A percentile compares a stretch with the other conserved stretches of the same genome.
These are phyloP conservation scores for Xyrichtys novacula DNA, from an alignment of 2,797 vertebrate species.

Conservation along the genomic window DNA sequence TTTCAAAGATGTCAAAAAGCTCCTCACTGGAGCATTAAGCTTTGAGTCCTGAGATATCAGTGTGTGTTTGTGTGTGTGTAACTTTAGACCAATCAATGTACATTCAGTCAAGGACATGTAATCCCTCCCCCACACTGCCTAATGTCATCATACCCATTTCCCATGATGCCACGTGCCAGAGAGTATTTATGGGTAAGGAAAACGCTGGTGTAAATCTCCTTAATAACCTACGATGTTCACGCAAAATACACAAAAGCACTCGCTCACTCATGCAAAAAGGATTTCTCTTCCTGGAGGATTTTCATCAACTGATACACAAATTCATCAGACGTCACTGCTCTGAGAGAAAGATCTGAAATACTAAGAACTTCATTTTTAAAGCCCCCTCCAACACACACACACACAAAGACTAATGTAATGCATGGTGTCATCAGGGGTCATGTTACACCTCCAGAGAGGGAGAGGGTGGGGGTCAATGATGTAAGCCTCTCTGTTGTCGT, in stretches of 20 bases:
- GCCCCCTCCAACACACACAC: no score
- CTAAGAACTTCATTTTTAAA: no score
- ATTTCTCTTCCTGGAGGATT: background rate
- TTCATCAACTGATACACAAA: slow-evolving; percentile 6
- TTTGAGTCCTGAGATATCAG: background rate
- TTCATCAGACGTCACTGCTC: no score
- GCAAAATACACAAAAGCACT: no score
- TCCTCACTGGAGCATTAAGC: no score
- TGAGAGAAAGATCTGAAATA: no score
- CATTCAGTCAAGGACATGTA: slow-evolving; percentile 40
- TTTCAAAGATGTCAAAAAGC: no score
- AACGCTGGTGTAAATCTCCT: slow-evolving; percentile 70
- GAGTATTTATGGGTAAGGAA: slow-evolving; percentile 62
- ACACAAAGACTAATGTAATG: background rate
- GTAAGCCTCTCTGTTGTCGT: slow-evolving; percentile 49
- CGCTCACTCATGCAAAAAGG: background rate
- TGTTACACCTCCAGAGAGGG: slow-evolving; percentile 48
- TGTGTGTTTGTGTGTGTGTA: background rate
- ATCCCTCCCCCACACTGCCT: slow-evolving; percentile 20
- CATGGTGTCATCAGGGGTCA: slow-evolving; percentile 49
- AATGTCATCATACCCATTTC: slow-evolving; percentile 44
- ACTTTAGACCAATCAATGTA: background rate
- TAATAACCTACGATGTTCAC: slow-evolving; percentile 22
- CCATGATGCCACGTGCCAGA: slow-evolving; percentile 57
- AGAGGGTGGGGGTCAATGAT: slow-evolving; percentile 55